phyloP scores from a whole-genome alignment of 2,113 vertebrate species.

The Phrynocephalus versicolor region DNA sequence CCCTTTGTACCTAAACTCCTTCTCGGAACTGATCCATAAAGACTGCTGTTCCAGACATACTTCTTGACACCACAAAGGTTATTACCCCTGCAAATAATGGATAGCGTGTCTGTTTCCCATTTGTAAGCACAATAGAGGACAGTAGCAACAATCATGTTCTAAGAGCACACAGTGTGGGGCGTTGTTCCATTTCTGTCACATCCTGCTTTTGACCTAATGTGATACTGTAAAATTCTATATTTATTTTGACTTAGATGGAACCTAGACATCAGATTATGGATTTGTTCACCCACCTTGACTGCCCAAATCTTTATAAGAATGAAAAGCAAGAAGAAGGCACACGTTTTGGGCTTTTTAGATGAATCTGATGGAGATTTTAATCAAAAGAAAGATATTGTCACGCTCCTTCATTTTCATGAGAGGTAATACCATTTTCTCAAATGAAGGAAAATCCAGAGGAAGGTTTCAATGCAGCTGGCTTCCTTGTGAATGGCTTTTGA shows the following conservation, averaged over 20 bases:
- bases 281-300: not conserved
- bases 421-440: no score
- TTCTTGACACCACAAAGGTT: not conserved
- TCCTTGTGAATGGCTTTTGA: not conserved
- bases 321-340: not conserved
- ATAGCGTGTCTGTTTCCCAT: not conserved
- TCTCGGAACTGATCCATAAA: slow-evolving; percentile 9
- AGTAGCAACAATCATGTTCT: not conserved
- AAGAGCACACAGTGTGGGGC: not conserved
- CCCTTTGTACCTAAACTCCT: not conserved
- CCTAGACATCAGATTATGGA: not conserved
- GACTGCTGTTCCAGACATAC: not conserved
- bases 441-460: not conserved
- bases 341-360: not conserved
- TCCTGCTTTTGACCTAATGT: not conserved
- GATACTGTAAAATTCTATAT: not conserved
- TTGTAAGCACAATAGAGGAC: slow-evolving; percentile 1
- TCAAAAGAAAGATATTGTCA: not conserved
- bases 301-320: not conserved
- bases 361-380: not conserved
- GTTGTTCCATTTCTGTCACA: not conserved
- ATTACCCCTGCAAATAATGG: slow-evolving; percentile 2
- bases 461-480: no score
- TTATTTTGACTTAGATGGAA: not conserved
- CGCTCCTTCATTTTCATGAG: not conserved